Base-by-base conservation (phyloP, 2,797 vertebrate species). In the Thamnophis elegans region DNA sequence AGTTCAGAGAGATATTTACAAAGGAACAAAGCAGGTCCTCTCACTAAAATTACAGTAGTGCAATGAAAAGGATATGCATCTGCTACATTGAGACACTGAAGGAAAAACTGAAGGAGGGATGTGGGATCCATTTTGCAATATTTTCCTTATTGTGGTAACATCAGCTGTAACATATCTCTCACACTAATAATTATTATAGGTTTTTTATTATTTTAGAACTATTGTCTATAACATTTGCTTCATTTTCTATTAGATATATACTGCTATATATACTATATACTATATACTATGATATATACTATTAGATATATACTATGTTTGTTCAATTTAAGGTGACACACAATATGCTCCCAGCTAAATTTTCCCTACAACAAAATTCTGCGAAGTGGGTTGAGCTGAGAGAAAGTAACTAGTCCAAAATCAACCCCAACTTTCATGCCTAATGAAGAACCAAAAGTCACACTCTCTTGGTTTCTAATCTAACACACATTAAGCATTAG, bases 1-100 rank as follows among this genome's bases (percentile, higher is more conserved):
- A 22, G 36, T 26, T 58, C 20, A 56, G 53, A 87, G 90, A 93
- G 95, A 53, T 56, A 96, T 73, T 92, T 93, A 95, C 92, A 87
- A 91, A 92, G 92, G 65, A 60, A 58, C 47, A 96, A 92, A 42
- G 36, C 42, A 13, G 25, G 14, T 90, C 91, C 91, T 93, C 93
- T 91, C 89, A 94, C 26, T 94, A 36, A 89, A 94, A 73, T 89
- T 86, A 94, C 91, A 91, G 47, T 51, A 42, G 87, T 93, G 91
- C 93, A 94, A 94, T 91, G 62, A 58, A 5, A 32, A 85, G 9
- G 28, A 58, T 8, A 32, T 18, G 51, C 20, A 36, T 16, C 56
- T 58, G 6, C 10, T 22, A 1, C 20, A 47, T 16, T 68, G 28
- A 68, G 51, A 5, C 25, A 65, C 54, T 26, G 53, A 58, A 25